These are phyloP conservation scores for Melieria picta DNA, from an alignment of 2,888 invertebrate species.

Conservation along the genomic window DNA sequence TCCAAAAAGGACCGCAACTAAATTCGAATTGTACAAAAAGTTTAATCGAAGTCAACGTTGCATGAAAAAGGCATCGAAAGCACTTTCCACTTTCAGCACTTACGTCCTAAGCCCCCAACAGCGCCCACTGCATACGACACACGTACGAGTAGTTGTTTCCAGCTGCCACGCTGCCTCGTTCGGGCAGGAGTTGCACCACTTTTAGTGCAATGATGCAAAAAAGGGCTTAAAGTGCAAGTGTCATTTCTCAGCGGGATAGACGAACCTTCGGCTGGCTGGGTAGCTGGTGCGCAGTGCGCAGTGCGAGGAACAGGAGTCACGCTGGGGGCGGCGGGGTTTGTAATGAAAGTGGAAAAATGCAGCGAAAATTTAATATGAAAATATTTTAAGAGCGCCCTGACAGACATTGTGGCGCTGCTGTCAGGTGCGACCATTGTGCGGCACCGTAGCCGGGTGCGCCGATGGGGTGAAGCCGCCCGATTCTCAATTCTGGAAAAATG, in stretches of 20 bases:
- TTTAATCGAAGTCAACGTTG: too few relatives aligned
- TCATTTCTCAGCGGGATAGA: constrained; percentile 25
- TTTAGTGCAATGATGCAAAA: constrained; percentile 35
- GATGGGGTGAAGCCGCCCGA: constrained; percentile 7
- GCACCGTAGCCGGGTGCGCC: neutral
- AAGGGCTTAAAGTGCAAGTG: constrained; percentile 39
- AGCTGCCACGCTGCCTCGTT: neutral
- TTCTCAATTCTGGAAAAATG: constrained; percentile 34
- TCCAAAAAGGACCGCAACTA: too few relatives aligned
- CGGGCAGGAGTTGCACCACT: constrained; percentile 11
- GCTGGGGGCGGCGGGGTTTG: constrained; percentile 2
- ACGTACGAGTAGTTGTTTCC: too few relatives aligned
- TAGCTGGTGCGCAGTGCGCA: too few relatives aligned
- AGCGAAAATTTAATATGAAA: constrained; percentile 48
- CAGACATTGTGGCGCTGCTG: constrained; percentile 21
- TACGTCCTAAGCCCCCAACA: too few relatives aligned
- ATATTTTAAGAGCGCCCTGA: constrained; percentile 44
- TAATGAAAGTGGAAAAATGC: constrained; percentile 24
- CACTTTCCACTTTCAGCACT: too few relatives aligned
- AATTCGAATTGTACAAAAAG: too few relatives aligned
- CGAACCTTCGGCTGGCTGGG: too few relatives aligned
- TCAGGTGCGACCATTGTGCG: constrained; percentile 12
- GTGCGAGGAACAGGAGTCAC: neutral
- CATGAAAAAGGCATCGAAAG: too few relatives aligned
- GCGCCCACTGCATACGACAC: too few relatives aligned